A percentile compares a stretch with the other conserved stretches of the same genome.
Conservation (phyloP, 2,888 invertebrate genomes). For the Trissoscelio sp. region DNA sequence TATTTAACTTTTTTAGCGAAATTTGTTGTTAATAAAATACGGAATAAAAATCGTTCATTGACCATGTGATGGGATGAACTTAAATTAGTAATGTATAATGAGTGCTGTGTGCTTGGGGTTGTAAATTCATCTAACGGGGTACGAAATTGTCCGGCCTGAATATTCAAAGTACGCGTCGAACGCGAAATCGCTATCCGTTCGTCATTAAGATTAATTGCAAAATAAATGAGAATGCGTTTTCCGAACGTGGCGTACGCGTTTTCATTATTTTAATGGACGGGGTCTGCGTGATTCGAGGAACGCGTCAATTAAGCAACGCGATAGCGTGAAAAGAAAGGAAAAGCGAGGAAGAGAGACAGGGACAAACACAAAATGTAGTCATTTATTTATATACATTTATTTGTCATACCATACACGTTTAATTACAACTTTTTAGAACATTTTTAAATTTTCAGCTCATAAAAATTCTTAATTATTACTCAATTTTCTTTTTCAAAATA, state of each 20-base stretch:
- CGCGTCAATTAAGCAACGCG: conserved; percentile 62
- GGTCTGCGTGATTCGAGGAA: conserved; percentile 57
- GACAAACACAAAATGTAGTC: conserved; percentile 6
- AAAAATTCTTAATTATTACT: too few relatives aligned
- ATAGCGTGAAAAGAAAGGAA: conserved; percentile 59
- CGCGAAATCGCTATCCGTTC: conserved; percentile 37
- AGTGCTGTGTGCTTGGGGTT: not conserved
- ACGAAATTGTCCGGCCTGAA: conserved; percentile 27
- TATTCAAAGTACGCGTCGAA: conserved; percentile 28
- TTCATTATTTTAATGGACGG: conserved; percentile 62
- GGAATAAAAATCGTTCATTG: too few relatives aligned
- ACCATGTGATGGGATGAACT: not conserved
- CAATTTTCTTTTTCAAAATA: too few relatives aligned
- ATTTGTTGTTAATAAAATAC: too few relatives aligned
- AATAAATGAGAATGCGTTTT: conserved; percentile 59
- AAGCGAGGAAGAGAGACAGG: conserved; percentile 36
- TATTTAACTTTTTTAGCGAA: too few relatives aligned
- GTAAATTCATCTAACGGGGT: conserved; percentile 19
- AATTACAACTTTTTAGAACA: too few relatives aligned
- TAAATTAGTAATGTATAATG: conserved; percentile 6
- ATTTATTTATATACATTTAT: conserved; percentile 1
- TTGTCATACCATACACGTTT: too few relatives aligned
- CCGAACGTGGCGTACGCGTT: conserved; percentile 50
- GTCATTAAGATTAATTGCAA: conserved; percentile 60
- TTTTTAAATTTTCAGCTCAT: too few relatives aligned